Conservation (phyloP, 2,888 invertebrate species). For the Drosophila quinaria region DNA sequence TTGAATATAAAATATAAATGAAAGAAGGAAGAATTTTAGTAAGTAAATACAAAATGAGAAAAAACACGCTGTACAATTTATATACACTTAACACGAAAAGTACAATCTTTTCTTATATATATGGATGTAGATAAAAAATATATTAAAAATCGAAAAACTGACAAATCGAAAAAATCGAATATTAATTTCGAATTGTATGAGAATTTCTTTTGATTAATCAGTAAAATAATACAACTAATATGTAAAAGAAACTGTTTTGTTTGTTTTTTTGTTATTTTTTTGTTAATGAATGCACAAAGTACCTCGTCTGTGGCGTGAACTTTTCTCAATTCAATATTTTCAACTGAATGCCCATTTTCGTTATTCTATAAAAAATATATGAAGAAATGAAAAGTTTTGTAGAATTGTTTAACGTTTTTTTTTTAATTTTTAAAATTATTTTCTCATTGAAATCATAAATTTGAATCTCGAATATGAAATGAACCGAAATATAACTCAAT, state of each 20-base stretch:
- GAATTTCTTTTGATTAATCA: conserved; percentile 42
- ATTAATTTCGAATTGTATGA: conserved; percentile 71
- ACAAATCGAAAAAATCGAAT: conserved; percentile 47
- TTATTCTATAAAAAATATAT: conserved; percentile 85
- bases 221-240: conserved; percentile 66
- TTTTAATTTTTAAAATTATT: conserved; percentile 31
- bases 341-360: conserved; percentile 86
- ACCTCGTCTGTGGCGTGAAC: conserved; percentile 87
- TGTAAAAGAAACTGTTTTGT: conserved; percentile 52
- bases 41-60: conserved; percentile 29
- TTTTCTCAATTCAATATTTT: conserved; percentile 86
- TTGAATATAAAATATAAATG: conserved; percentile 15
- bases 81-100: conserved; percentile 80
- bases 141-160: conserved; percentile 45
- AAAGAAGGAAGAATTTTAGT: conserved; percentile 33
- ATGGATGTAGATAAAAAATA: conserved; percentile 40
- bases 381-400: conserved; percentile 77
- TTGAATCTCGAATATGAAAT: conserved; percentile 23
- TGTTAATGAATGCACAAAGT: conserved; percentile 85
- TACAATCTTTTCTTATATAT: conserved; percentile 54
- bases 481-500: conserved; percentile 33
- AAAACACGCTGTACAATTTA: conserved; percentile 79
- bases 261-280: conserved; percentile 53
- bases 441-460: conserved; percentile 15
- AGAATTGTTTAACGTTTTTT: conserved; percentile 55